Percentiles rank a stretch among this genome's conserved stretches.
Evolutionary conservation across 2,797 vertebrate species (phyloP).

Genomic region (Spheniscus humboldti): DNA sequence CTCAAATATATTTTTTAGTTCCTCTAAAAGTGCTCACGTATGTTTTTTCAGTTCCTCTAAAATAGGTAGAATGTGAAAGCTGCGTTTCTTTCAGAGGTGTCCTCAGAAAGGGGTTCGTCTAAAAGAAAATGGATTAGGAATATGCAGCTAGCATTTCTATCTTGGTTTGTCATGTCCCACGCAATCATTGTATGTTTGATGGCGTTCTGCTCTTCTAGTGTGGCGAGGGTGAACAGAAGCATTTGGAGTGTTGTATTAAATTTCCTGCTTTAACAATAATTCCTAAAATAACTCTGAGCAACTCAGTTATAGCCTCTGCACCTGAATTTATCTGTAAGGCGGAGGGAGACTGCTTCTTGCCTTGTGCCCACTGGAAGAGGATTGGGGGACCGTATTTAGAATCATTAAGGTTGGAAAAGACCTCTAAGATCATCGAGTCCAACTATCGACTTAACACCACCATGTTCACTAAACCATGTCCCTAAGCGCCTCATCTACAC

Average conservation of each 20-base stretch:
- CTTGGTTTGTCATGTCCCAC: neutral
- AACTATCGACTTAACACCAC: too few relatives aligned
- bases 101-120: neutral
- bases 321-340: neutral
- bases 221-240: neutral
- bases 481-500: too few relatives aligned
- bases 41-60: neutral
- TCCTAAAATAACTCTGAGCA: neutral
- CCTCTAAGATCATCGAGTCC: too few relatives aligned
- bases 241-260: neutral
- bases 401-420: too few relatives aligned
- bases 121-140: neutral
- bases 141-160: neutral
- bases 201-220: neutral
- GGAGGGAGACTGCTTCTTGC: neutral
- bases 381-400: neutral
- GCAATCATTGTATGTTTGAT: neutral
- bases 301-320: neutral
- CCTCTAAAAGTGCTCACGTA: neutral
- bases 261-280: neutral
- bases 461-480: too few relatives aligned
- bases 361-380: neutral
- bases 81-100: neutral
- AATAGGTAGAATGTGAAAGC: neutral
- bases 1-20: neutral